Evolutionary conservation across 23 tunicate genomes (phyloP).

Genomic region (Ascidia mentula): DNA sequence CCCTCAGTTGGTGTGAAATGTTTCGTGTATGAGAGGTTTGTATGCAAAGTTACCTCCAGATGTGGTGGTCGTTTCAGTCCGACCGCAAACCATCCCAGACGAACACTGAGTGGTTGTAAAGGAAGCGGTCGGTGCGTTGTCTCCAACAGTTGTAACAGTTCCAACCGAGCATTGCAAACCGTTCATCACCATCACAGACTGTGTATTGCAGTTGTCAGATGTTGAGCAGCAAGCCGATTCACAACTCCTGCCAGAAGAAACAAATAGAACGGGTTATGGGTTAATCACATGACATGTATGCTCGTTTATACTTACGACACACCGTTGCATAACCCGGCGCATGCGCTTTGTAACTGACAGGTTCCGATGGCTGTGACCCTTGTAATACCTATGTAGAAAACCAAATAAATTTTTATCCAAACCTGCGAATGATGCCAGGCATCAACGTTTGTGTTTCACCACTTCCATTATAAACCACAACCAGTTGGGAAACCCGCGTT

Average conservation of each 20-base stretch:
- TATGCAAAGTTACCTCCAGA: neutral
- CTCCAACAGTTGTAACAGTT: neutral
- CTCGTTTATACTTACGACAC: neutral
- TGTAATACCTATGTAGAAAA: too few species aligned
- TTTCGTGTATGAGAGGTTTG: too few species aligned
- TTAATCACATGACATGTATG: too few species aligned
- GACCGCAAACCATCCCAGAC: neutral
- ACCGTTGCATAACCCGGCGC: conserved; percentile 2
- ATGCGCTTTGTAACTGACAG: neutral
- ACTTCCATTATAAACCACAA: too few species aligned
- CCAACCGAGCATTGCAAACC: neutral
- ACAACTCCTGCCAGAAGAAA: too few species aligned
- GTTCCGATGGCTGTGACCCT: neutral
- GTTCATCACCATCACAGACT: neutral
- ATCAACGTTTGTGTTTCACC: too few species aligned
- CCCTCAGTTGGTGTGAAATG: too few species aligned
- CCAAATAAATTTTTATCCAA: too few species aligned
- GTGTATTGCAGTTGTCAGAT: neutral
- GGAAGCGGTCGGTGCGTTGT: neutral
- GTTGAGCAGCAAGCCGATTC: neutral
- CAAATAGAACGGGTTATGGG: too few species aligned
- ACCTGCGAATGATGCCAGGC: too few species aligned
- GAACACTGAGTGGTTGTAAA: neutral
- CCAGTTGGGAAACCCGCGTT: too few species aligned
- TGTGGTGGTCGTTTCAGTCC: neutral